Base-by-base conservation (phyloP, 2,113 vertebrate species). In the Strix uralensis region DNA sequence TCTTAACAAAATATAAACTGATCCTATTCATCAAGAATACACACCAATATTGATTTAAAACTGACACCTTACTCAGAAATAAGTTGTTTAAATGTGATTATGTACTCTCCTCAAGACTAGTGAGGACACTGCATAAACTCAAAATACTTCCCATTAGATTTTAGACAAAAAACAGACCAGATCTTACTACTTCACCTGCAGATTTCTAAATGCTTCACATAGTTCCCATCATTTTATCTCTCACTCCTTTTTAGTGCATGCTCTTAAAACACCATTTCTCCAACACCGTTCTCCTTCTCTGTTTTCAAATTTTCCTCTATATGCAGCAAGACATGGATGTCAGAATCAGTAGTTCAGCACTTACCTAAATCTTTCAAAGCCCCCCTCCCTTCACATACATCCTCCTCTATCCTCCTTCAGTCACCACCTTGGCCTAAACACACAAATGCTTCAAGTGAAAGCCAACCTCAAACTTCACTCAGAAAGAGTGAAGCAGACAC, bases 71-170 rank as follows among this genome's bases (percentile, higher is more conserved):
- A 3, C 81, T 69, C 44, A 85, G 22, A 59, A 90, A 19, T 22
- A 78, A 61, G 11, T 2, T 16, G 11, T 30, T 81, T 59, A 71
- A 42, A 19, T 9, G 15, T 4, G 65, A 40, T 15, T 69, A 54
- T 2, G 2, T 40, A 29, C 8, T 23, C 26, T 72, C 6, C 4
- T 26, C 40, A 36, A 11, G 5, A 70, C 61, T 0, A 4, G 29
- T 1, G 2, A 71, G 36, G 7, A 72, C 6, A 32, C 36, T 18
- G 15, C 3, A 9, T 46, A n/a, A 69, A 77, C 22, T 20, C 30
- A 71, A 79, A 73, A 34, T 4, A 57, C 8, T 32, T 81, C 22
- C 44, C n/a, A 8, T 2, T 16, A 5, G 6, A 47, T 74, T 78
- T 79, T 21, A 62, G 7, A 84, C 9, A 38, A 34, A 44, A 81